Evolutionary conservation across 2,113 vertebrate genomes (phyloP).

Genomic region (Ameiurus melas): DNA sequence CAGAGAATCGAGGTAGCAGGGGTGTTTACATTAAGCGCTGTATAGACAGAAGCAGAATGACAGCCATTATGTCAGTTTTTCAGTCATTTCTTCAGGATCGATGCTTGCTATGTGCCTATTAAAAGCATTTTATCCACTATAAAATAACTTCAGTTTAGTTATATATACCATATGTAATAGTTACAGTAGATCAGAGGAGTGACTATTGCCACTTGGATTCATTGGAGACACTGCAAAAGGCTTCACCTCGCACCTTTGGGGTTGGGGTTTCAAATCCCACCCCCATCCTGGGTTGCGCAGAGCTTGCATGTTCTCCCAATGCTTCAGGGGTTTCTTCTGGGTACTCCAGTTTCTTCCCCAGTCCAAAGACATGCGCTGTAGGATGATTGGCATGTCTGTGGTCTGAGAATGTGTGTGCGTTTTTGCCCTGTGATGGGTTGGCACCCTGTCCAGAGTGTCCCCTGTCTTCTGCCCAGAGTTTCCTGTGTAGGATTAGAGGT

Average conservation of each 20-base stretch:
- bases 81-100: background rate
- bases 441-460: too few relatives aligned
- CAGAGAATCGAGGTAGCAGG: background rate
- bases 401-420: too few relatives aligned
- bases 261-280: too few relatives aligned
- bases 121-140: background rate
- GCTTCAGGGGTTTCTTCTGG: too few relatives aligned
- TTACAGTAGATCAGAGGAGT: background rate
- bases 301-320: too few relatives aligned
- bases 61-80: slow-evolving; percentile 11
- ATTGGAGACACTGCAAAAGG: background rate
- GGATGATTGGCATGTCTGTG: too few relatives aligned
- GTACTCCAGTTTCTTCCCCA: too few relatives aligned
- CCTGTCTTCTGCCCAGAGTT: too few relatives aligned
- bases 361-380: too few relatives aligned
- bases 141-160: background rate
- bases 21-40: background rate
- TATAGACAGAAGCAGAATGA: slow-evolving; percentile 7
- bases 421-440: too few relatives aligned
- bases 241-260: background rate
- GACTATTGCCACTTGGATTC: background rate
- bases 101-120: background rate
- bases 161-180: background rate
- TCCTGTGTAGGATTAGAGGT: too few relatives aligned
- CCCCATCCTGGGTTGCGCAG: too few relatives aligned